A percentile compares a stretch with the other conserved stretches of the same genome.
Conservation (phyloP, 35 echinoderm and acorn worm species). For the Lytechinus pictus region DNA sequence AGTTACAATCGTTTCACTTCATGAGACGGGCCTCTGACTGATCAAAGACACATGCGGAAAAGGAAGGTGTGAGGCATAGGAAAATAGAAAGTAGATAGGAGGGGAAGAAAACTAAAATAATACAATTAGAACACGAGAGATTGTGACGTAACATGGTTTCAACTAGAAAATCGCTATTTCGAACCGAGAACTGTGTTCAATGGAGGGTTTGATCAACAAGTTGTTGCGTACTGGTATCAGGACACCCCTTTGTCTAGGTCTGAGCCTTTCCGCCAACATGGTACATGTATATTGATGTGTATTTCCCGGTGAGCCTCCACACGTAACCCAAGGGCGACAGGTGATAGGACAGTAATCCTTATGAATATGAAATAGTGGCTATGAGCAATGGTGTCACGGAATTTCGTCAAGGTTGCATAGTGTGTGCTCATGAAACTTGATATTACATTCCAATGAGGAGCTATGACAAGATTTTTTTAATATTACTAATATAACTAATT, state of each 20-base stretch:
- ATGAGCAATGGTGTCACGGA: not conserved
- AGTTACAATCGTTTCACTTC: no score
- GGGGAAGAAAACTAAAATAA: not conserved
- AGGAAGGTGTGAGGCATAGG: not conserved
- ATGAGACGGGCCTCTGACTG: no score
- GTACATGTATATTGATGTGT: not conserved
- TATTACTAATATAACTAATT: not conserved
- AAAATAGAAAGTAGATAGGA: not conserved
- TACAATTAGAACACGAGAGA: not conserved
- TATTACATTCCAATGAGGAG: not conserved
- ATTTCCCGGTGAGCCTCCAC: not conserved
- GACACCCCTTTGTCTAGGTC: not conserved
- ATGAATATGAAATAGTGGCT: conserved; percentile 12
- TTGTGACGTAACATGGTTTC: not conserved
- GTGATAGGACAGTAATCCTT: not conserved
- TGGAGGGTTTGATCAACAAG: not conserved
- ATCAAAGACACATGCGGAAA: not conserved
- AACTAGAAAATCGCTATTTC: no score
- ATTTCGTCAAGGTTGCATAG: not conserved
- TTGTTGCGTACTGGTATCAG: not conserved
- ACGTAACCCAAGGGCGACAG: not conserved
- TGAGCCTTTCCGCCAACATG: not conserved
- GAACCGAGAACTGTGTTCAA: no score
- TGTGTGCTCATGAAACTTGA: not conserved
- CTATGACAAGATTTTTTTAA: not conserved